A percentile compares a stretch with the other conserved stretches of the same genome.
Conservation (phyloP, 2,113 vertebrate genomes). For the Coracopsis vasa region DNA sequence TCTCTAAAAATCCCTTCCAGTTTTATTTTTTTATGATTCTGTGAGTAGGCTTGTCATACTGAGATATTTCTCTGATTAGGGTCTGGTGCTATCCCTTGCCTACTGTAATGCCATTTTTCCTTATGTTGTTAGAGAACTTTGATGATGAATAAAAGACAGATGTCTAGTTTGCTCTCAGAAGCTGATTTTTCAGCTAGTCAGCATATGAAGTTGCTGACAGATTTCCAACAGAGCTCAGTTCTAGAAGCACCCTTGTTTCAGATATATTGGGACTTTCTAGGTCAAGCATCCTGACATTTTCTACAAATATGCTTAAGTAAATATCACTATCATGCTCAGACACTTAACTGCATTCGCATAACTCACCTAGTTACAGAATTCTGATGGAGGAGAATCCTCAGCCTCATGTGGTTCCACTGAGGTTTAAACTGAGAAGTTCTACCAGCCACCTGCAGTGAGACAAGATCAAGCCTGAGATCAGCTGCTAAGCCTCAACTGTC, state of each 20-base stretch:
- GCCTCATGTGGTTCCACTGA: not conserved
- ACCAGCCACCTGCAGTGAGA: not conserved
- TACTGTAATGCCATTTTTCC: not conserved
- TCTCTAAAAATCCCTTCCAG: not conserved
- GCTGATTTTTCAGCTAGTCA: not conserved
- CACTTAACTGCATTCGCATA: not conserved
- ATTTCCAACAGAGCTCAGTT: not conserved
- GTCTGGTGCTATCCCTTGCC: not conserved
- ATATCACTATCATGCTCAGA: not conserved
- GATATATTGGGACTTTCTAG: not conserved
- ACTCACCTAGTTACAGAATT: not conserved
- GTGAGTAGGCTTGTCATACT: not conserved
- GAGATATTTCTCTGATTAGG: slow-evolving; percentile 31
- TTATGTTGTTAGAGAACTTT: not conserved
- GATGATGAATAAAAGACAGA: slow-evolving; percentile 25
- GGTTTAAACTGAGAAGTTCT: not conserved
- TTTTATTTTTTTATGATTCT: not conserved
- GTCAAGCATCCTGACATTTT: not conserved
- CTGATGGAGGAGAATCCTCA: not conserved
- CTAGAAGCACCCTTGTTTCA: not conserved
- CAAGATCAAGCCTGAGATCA: not conserved
- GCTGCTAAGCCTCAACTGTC: not conserved
- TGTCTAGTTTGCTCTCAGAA: not conserved
- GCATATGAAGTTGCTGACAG: not conserved
- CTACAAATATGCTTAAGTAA: not conserved